Base-by-base conservation (phyloP, 2,888 invertebrate species). In the Ceramica pisi region DNA sequence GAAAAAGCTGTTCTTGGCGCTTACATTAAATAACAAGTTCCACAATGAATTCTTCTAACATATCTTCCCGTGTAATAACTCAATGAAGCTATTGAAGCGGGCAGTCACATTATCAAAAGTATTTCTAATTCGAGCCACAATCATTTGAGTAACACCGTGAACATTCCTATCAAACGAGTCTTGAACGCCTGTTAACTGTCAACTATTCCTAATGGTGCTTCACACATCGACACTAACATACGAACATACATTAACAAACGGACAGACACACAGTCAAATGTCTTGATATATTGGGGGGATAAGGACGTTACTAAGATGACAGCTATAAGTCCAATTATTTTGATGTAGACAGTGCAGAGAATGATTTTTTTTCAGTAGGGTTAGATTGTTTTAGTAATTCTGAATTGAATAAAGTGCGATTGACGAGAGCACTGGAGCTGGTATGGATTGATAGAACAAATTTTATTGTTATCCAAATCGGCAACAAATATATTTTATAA, bases 131-230 rank as follows among this genome's bases (percentile, higher is more conserved):
- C 64, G 50, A 66, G 53, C 19, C 44, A 77, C 56, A 53, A 65
- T 61, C 44, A 59, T 66, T 71, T 66, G 62, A 75, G 63, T 35
- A 48, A 41, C 64, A 82, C 76, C 56, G 69, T 82, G 69, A 86
- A 81, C 78, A 79, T 70, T 76, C 81, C 71, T 62, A 77, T 83
- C 67, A 78, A 88, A 86, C 85, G 71, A 79, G 84, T 81, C 75
- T 69, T 66, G 83, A 74, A 74, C 71, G 73, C 60, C 83, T 84
- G 83, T 84, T 86, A 82, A 86, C 87, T 89, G 89, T 89, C 88
- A 89, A 87, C 85, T 86, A 85, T 84, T 86, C 84, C 81, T 87
- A 89, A 89, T 88, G 84, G 85, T 86, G 83, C 84, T 89, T 79
- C 88, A 88, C 89, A 87, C 89, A 85, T 85, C 61, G 81, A 55